phyloP scores from a whole-genome alignment of 2,888 invertebrate genomes.

The Orchestes rusci region DNA sequence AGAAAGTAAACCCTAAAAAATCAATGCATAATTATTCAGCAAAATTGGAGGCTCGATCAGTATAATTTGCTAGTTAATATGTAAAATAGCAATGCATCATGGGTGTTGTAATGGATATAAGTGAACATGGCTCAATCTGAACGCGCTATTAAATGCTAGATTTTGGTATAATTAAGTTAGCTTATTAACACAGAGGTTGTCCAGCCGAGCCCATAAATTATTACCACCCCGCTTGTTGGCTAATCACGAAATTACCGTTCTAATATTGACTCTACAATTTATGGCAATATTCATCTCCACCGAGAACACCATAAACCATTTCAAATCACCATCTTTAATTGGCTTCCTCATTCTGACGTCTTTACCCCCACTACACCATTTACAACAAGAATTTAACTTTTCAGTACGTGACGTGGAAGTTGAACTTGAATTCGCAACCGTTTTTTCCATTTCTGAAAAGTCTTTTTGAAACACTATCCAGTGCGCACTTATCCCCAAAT shows the following conservation, averaged over 20 bases:
- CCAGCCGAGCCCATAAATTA: constrained; percentile 34
- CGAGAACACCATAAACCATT: constrained; percentile 16
- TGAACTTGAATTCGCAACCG: too few species aligned
- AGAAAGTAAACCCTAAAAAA: too few species aligned
- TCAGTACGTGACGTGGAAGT: too few species aligned
- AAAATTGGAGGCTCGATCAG: too few species aligned
- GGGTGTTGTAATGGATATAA: constrained; percentile 29
- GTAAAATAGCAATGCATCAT: constrained; percentile 32
- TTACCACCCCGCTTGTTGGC: constrained; percentile 26
- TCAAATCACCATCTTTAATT: too few species aligned
- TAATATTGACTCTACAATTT: constrained; percentile 21
- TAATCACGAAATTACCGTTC: constrained; percentile 25
- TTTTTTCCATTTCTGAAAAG: too few species aligned
- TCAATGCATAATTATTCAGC: too few species aligned
- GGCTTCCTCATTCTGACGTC: constrained; percentile 9
- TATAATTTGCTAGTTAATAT: constrained; percentile 32
- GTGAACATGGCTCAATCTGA: constrained; percentile 27
- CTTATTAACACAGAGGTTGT: constrained; percentile 33
- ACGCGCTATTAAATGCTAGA: constrained; percentile 35
- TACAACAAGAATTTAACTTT: constrained; percentile 4
- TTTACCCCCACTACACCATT: constrained; percentile 5
- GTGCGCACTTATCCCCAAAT: too few species aligned
- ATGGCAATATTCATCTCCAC: constrained; percentile 19
- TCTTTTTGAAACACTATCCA: too few species aligned
- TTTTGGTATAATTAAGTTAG: constrained; percentile 36